Percentiles rank a stretch among this genome's conserved stretches.
Evolutionary conservation across 2,888 invertebrate genomes (phyloP).

Genomic region (Drosophila anceps): DNA sequence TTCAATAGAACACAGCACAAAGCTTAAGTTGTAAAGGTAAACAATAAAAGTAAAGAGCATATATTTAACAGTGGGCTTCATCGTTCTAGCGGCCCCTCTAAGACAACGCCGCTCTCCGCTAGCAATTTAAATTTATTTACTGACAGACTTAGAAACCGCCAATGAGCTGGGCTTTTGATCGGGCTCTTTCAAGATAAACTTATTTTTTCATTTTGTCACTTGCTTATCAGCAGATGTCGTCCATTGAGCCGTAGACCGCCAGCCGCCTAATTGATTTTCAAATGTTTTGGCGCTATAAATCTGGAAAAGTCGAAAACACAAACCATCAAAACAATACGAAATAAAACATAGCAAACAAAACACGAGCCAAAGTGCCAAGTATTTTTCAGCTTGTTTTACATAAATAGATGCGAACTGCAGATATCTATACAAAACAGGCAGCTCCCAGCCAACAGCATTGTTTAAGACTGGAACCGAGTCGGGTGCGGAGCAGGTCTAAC

Average conservation of each 20-base stretch:
- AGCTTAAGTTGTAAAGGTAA: neutral
- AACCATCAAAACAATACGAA: conserved; percentile 23
- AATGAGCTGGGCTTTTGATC: conserved; percentile 49
- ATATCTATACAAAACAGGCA: conserved; percentile 45
- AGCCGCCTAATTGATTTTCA: conserved; percentile 73
- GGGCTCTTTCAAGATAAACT: conserved; percentile 37
- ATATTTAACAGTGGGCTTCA: neutral
- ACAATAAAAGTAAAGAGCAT: neutral
- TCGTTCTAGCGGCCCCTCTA: neutral
- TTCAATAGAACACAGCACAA: conserved; percentile 1
- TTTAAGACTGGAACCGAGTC: conserved; percentile 15
- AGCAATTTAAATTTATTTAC: conserved; percentile 59
- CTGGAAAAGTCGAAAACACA: conserved; percentile 42
- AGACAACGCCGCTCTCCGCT: conserved; percentile 23
- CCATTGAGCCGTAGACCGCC: conserved; percentile 43
- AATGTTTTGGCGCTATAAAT: conserved; percentile 74
- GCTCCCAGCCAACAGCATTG: conserved; percentile 27
- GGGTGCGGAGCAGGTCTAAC: neutral
- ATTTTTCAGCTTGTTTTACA: conserved; percentile 66
- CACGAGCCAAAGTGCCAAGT: conserved; percentile 61
- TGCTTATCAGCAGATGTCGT: conserved; percentile 60
- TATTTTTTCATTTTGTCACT: conserved; percentile 67
- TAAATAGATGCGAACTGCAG: conserved; percentile 75
- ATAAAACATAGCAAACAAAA: conserved; percentile 34
- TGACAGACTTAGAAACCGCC: conserved; percentile 46